A percentile compares a stretch with the other conserved stretches of the same genome.
These are phyloP conservation scores for Yponomeuta sedellus DNA, from an alignment of 2,888 invertebrate genomes.

Conservation along the genomic window DNA sequence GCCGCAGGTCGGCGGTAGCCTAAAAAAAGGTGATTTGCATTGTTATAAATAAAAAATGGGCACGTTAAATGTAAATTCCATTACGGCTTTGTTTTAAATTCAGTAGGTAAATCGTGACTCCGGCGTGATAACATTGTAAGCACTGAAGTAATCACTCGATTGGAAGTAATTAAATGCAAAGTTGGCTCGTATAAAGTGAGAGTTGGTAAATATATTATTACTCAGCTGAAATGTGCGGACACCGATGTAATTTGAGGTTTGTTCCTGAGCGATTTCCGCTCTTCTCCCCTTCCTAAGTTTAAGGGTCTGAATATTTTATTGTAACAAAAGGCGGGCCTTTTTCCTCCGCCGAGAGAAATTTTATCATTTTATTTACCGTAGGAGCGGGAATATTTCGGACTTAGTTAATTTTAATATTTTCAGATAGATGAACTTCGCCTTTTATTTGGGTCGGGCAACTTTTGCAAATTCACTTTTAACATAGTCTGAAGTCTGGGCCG, in stretches of 20 bases:
- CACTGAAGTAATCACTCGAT: not conserved
- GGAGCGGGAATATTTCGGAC: constrained; percentile 4
- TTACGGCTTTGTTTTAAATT: constrained; percentile 13
- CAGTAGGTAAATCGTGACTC: not conserved
- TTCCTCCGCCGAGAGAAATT: constrained; percentile 17
- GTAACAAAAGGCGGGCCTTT: constrained; percentile 20
- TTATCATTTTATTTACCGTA: constrained; percentile 15
- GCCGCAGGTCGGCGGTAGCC: constrained; percentile 17
- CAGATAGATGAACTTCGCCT: not conserved
- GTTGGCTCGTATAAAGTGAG: no score
- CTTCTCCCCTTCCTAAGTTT: constrained; percentile 19
- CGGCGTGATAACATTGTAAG: not conserved
- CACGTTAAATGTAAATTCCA: constrained; percentile 52
- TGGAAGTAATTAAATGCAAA: no score
- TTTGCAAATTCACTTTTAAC: not conserved
- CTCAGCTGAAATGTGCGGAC: not conserved
- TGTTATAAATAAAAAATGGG: constrained; percentile 48
- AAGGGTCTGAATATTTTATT: constrained; percentile 22
- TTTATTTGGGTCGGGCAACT: constrained; percentile 2
- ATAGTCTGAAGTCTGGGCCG: not conserved
- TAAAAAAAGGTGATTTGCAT: constrained; percentile 48
- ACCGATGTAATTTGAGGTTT: constrained; percentile 15
- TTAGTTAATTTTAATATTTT: constrained; percentile 13
- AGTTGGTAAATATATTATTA: not conserved
- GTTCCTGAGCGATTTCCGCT: constrained; percentile 20